A percentile compares a stretch with the other conserved stretches of the same genome.
Evolutionary conservation across 1,140 invertebrate genomes (phyloP).

Genomic region (Chironomus striatipennis): DNA sequence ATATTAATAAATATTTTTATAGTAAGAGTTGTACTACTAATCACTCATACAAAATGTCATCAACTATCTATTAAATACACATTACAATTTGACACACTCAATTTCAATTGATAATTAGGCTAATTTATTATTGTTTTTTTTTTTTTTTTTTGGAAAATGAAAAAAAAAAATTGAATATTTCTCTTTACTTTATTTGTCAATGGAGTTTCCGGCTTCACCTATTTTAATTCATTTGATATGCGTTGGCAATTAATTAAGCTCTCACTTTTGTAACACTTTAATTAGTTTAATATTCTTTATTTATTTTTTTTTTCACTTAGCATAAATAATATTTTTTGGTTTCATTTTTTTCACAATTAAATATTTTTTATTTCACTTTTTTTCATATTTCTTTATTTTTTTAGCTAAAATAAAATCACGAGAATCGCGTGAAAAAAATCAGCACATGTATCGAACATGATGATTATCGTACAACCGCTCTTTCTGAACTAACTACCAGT

Average conservation of each 20-base stretch:
- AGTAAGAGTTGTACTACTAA: too few relatives aligned
- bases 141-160: too few relatives aligned
- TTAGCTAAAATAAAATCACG: neutral
- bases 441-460: constrained; percentile 6
- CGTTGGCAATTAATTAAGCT: neutral
- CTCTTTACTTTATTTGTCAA: too few relatives aligned
- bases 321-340: neutral
- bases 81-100: neutral
- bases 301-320: neutral
- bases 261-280: neutral
- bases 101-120: neutral
- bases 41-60: too few relatives aligned
- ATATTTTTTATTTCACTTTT: neutral
- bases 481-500: neutral
- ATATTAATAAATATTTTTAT: too few relatives aligned
- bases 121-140: neutral
- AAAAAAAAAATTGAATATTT: too few relatives aligned
- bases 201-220: neutral
- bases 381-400: neutral
- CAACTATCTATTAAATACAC: neutral
- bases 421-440: neutral
- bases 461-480: constrained; percentile 1
- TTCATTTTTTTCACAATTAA: neutral
- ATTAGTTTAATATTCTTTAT: neutral
- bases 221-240: neutral